Conservation (phyloP, 1,140 invertebrate genomes). For the Diachasmimorpha longicaudata region DNA sequence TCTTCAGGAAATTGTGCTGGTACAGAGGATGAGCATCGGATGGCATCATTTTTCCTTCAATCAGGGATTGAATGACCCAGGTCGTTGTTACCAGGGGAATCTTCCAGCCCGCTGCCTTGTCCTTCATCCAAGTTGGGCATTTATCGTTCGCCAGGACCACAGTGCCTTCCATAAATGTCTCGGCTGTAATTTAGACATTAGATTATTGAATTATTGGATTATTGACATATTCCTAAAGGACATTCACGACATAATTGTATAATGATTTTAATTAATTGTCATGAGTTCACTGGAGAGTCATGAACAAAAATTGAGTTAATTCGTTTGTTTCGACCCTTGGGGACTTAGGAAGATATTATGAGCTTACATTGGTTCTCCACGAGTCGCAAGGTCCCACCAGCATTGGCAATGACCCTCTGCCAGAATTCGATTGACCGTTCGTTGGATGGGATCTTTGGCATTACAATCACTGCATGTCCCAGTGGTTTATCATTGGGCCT, state of each 20-base stretch:
- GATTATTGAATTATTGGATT: too few relatives aligned
- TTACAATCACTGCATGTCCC: conserved; percentile 59
- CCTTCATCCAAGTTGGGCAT: conserved; percentile 64
- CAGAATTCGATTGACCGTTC: conserved; percentile 65
- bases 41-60: conserved; percentile 62
- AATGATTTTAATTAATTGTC: too few relatives aligned
- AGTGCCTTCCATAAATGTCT: conserved; percentile 60
- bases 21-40: conserved; percentile 45
- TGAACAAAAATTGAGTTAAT: too few relatives aligned
- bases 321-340: too few relatives aligned
- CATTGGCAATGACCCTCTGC: conserved; percentile 65
- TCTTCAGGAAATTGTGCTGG: conserved; percentile 35
- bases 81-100: conserved; percentile 66
- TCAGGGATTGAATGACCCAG: conserved; percentile 68
- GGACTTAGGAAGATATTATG: too few relatives aligned
- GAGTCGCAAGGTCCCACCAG: conserved; percentile 63
- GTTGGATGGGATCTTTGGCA: conserved; percentile 60
- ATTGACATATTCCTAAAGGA: too few relatives aligned
- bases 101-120: conserved; percentile 62
- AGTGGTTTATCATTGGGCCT: conserved; percentile 61
- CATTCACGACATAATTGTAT: too few relatives aligned
- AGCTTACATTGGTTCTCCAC: conserved; percentile 48
- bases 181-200: conserved; percentile 38
- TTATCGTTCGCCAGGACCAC: conserved; percentile 63
- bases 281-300: too few relatives aligned